Evolutionary conservation across 2,797 vertebrate genomes (phyloP), one percentile per base, ranked within the genome.

Genomic region (Denticeps clupeoides): DNA sequence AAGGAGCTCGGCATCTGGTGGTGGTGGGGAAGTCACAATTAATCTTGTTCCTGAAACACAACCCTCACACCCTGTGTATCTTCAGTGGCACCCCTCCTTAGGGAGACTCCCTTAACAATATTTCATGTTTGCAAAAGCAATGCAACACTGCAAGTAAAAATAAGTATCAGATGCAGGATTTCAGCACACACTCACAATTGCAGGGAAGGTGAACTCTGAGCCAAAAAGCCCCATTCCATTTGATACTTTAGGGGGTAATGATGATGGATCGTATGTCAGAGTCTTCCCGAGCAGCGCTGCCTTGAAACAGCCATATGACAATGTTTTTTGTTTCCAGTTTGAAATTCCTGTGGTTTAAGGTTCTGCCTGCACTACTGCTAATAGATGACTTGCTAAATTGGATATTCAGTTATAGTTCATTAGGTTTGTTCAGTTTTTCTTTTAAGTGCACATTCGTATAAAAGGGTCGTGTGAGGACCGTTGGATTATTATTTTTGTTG

Each of bases 261-360:
- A 58, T 49, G 45, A 58, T 51, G 35, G 59, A 62, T 68, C 13
- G 46, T 41, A 41, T 65, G 62, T 55, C 49, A 33, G 7, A 37
- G 33, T 6, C 33, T 33, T 16, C 3, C 16, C 33, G 15, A 37
- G 33, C 15, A 3, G 33, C 7, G 6, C 9, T 54, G 41, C 26
- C 53, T 27, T 31, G 29, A 37, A 42, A 52, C 43, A 37, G 45
- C 53, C 53, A 41, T 49, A 44, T 53, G 51, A 60, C 41, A 37
- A 23, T 13, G 13, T 37, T 27, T 27, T 35, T 29, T 35, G 44
- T 37, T 46, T 49, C 42, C 49, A 45, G 29, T 41, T 33, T 12
- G 12, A 25, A 25, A 47, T 25, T 9, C 21, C 24, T 10, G 8
- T 46, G 33, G 37, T 37, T 27, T 27, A 23, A 16, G 26, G 15